These are phyloP conservation scores for Sycophila texana DNA, from an alignment of 2,888 invertebrate genomes.

Conservation along the genomic window DNA sequence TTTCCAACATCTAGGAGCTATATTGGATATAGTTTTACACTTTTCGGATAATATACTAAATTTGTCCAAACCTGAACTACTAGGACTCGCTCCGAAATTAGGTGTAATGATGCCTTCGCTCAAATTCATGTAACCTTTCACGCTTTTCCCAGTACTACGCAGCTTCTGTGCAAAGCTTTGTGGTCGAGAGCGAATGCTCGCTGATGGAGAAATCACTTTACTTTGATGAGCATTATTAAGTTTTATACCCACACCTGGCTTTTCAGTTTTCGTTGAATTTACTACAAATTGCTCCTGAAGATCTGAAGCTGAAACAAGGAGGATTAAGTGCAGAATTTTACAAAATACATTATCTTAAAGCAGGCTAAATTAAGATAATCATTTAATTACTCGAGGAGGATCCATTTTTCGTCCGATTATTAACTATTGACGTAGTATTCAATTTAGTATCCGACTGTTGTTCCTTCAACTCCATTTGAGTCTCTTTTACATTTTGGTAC, in stretches of 20 bases:
- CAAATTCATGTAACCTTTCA: conserved; percentile 90
- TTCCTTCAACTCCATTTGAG: conserved; percentile 91
- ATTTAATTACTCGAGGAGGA: conserved; percentile 79
- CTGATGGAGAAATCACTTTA: conserved; percentile 77
- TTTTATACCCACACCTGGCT: conserved; percentile 64
- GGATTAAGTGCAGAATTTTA: conserved; percentile 14
- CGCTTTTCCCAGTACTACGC: conserved; percentile 89
- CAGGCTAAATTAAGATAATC: conserved; percentile 16
- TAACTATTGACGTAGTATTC: conserved; percentile 72
- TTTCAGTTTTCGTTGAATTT: conserved; percentile 72
- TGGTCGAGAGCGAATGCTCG: conserved; percentile 81
- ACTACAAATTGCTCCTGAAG: conserved; percentile 80
- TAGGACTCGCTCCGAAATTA: conserved; percentile 81
- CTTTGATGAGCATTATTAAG: conserved; percentile 67
- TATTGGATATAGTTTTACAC: conserved; percentile 71
- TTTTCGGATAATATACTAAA: conserved; percentile 77
- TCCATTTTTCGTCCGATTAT: conserved; percentile 78
- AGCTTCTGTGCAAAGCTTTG: conserved; percentile 93
- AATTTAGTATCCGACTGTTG: conserved; percentile 78
- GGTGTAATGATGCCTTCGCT: conserved; percentile 86
- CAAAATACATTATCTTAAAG: background rate
- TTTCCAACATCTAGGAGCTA: conserved; percentile 93
- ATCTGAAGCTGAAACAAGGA: conserved; percentile 77
- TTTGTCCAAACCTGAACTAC: conserved; percentile 78
- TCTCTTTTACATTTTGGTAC: conserved; percentile 98